Percentiles rank a stretch among this genome's conserved stretches.
Conservation (phyloP, 37 sponge, comb jelly and placozoan species). For the Haliclona indistincta region DNA sequence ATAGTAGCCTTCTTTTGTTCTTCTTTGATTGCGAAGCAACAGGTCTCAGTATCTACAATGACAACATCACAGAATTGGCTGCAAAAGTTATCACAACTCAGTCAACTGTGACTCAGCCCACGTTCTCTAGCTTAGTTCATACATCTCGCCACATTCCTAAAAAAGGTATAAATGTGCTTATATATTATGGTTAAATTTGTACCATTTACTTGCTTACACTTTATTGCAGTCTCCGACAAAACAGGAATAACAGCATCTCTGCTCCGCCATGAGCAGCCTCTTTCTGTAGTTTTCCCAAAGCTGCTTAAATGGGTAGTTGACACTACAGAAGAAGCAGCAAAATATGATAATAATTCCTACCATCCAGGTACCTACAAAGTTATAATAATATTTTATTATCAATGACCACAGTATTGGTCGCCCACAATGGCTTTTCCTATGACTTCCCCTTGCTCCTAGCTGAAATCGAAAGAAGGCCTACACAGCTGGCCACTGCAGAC, state of each 20-base stretch:
- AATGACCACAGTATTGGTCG: constrained; percentile 39
- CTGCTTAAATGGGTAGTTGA: constrained; percentile 35
- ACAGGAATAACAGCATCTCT: constrained; percentile 29
- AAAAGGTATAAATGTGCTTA: not conserved
- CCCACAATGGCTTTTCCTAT: constrained; percentile 58
- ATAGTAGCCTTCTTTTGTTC: constrained; percentile 21
- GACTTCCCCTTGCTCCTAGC: constrained; percentile 56
- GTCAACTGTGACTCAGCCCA: not conserved
- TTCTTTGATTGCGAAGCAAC: constrained; percentile 49
- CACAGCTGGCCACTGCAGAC: not conserved
- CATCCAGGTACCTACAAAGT: constrained; percentile 21
- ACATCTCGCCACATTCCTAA: constrained; percentile 16
- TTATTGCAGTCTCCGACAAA: not conserved
- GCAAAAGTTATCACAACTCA: constrained; percentile 25
- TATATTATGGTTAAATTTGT: not conserved
- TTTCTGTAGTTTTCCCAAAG: constrained; percentile 20
- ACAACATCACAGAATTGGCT: constrained; percentile 40
- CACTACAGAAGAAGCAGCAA: not conserved
- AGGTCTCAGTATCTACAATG: constrained; percentile 35
- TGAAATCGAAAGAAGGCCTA: constrained; percentile 28
- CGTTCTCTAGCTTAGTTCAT: constrained; percentile 30
- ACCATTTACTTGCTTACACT: not conserved
- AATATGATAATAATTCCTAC: not conserved
- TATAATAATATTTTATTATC: not conserved
- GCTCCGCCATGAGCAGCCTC: not conserved